Conservation (phyloP, 2,113 vertebrate species). For the Campylomormyrus tamandua region DNA sequence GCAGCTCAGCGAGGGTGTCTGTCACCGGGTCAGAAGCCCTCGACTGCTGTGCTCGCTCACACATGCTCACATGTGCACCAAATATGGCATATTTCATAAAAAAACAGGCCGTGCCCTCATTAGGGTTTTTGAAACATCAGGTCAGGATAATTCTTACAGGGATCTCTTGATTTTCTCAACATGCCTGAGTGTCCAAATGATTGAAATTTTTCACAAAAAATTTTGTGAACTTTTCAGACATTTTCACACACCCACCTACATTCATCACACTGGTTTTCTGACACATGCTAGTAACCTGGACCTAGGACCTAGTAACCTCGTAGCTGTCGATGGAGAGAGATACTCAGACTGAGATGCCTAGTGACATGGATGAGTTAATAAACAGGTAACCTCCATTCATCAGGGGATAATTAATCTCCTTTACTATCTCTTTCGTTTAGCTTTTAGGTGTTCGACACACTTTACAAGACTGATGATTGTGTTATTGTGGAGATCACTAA, state of each 20-base stretch:
- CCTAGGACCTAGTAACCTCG: neutral
- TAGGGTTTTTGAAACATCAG: neutral
- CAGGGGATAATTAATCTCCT: neutral
- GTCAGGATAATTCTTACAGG: neutral
- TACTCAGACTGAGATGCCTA: neutral
- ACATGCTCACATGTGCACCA: neutral
- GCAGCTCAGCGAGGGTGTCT: neutral
- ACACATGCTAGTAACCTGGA: neutral
- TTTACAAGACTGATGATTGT: neutral
- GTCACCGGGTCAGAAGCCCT: neutral
- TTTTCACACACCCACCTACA: neutral
- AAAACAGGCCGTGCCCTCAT: neutral
- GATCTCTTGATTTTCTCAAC: neutral
- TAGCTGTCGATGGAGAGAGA: too few species aligned
- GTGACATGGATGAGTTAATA: neutral
- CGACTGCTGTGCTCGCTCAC: neutral
- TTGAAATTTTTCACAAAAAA: neutral
- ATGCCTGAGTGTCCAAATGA: neutral
- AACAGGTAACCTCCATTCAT: neutral
- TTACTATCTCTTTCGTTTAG: neutral
- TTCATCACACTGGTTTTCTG: neutral
- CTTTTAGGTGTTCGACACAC: neutral
- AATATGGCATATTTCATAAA: neutral
- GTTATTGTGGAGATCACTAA: neutral
- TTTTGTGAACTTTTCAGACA: neutral